Evolutionary conservation across 2,888 invertebrate genomes (phyloP), one percentile per base, ranked within the genome.

Genomic region (Augiades crinisus): DNA sequence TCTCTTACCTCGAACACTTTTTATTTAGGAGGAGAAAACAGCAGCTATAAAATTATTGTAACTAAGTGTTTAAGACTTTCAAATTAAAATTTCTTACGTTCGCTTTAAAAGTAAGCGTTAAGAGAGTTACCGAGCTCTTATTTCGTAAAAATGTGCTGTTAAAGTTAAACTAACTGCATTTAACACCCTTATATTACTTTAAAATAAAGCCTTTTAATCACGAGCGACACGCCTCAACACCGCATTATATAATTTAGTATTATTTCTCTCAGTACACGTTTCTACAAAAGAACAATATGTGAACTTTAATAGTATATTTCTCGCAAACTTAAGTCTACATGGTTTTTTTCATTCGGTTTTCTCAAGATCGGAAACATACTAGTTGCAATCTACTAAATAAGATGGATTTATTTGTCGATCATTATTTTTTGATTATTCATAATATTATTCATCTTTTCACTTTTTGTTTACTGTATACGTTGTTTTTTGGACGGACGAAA

Each of bases 41-140:
- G 24, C 16, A 44, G 33, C 45, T 34, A 24, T 36, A 16, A 45
- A 45, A 24, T 34, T 16, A 45, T 36, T 45, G 45, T 45, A 33
- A 33, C 44, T 44, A 45, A 45, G 22, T 36, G 34, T 24, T 45
- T 36, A 45, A 45, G 34, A 45, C 45, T 45, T 36, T 45, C 21
- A 45, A 36, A 36, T 45, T 45, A 36, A 45, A 45, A 45, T 45
- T 45, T 45, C 45, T 45, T 45, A 36, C 34, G 45, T 45, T 45
- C 45, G 34, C 16, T 45, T 36, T 36, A 45, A 45, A 45, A 45
- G 45, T 24, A 36, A 45, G 45, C 34, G 45, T 45, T 45, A 36
- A 45, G 45, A 45, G 44, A 45, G 34, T 45, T 45, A 24, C 45
- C 24, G 24, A 36, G 45, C 34, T 45, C 45, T 45, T 36, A 45